Base-by-base conservation (phyloP, 2,113 vertebrate genomes). In the Scomber scombrus region DNA sequence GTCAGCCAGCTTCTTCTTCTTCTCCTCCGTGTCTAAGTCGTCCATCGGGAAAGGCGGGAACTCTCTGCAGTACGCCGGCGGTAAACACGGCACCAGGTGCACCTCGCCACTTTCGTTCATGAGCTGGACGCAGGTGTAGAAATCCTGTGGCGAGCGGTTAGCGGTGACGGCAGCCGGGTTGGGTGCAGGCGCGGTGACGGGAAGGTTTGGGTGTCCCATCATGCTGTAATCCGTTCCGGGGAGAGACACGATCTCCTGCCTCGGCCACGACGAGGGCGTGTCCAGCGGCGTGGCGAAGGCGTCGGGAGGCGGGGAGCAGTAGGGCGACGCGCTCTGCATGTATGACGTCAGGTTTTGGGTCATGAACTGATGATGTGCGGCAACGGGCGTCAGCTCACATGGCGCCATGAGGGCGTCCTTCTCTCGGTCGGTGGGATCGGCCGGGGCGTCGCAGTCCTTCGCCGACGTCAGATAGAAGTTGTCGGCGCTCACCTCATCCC, bases 61-160 rank as follows among this genome's bases (percentile, higher is more conserved):
- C 40, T 81, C 85, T 0, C 14, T 15, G 65, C 68, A 80, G 83
- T 91, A 91, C 0, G 47, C 50, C 2, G 29, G 76, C 0, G 77
- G 82, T 61, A 90, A n/a, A 18, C 93, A 94, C 0, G 93, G 91
- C 64, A 94, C 92, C 84, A 96, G 90, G 1, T 94, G 93, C 51
- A 95, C 86, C 40, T 92, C 85, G 0, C 92, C 93, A 1, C 52
- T 88, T 1, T 87, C 64, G 0, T 81, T 91, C 71, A 94, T 81
- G 34, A 89, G 80, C 67, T 93, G 92, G 5, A 95, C 94, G 13
- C 94, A 94, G 50, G 93, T 95, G 91, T 96, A 96, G 78, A 95
- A 95, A 31, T 94, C 92, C 64, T 90, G 90, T 0, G 43, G 64
- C 0, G 64, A 31, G n/a, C n/a, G 23, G 15, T 0, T 7, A 18